These are phyloP conservation scores for Naso thynnoides DNA, from an alignment of 2,797 vertebrate genomes.

Conservation along the genomic window DNA sequence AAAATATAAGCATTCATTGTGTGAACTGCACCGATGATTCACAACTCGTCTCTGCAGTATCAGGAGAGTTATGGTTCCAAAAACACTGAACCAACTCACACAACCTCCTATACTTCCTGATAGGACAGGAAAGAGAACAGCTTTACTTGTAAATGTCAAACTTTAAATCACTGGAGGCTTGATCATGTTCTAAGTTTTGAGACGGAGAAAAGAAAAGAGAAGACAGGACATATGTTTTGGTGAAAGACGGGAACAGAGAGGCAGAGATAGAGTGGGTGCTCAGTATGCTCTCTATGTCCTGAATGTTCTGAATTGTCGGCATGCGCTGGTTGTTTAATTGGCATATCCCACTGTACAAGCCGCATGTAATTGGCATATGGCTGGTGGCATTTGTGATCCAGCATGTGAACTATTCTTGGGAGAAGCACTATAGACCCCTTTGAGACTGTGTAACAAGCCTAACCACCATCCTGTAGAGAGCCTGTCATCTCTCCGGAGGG, in stretches of 20 bases:
- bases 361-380: conserved; percentile 71
- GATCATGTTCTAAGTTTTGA: conserved; percentile 33
- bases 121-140: conserved; percentile 28
- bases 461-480: conserved; percentile 60
- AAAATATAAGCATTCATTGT: conserved; percentile 22
- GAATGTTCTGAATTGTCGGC: conserved; percentile 50
- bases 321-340: conserved; percentile 68
- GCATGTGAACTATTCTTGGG: conserved; percentile 66
- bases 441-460: conserved; percentile 65
- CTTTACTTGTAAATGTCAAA: conserved; percentile 59
- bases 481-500: background rate
- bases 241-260: conserved; percentile 43
- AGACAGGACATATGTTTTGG: conserved; percentile 44
- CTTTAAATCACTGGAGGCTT: conserved; percentile 44
- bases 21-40: conserved; percentile 16
- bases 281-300: conserved; percentile 41
- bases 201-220: conserved; percentile 23
- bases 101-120: conserved; percentile 5
- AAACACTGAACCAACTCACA: conserved; percentile 6
- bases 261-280: conserved; percentile 41
- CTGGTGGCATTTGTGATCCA: conserved; percentile 71
- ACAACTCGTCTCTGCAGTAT: conserved; percentile 6
- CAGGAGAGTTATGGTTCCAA: background rate
- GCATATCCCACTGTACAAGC: conserved; percentile 64
- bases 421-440: conserved; percentile 43